A percentile compares a stretch with the other conserved stretches of the same genome.
phyloP scores from a whole-genome alignment of 64 coral and sea anemone species.

The Dendronephthya gigantea region DNA sequence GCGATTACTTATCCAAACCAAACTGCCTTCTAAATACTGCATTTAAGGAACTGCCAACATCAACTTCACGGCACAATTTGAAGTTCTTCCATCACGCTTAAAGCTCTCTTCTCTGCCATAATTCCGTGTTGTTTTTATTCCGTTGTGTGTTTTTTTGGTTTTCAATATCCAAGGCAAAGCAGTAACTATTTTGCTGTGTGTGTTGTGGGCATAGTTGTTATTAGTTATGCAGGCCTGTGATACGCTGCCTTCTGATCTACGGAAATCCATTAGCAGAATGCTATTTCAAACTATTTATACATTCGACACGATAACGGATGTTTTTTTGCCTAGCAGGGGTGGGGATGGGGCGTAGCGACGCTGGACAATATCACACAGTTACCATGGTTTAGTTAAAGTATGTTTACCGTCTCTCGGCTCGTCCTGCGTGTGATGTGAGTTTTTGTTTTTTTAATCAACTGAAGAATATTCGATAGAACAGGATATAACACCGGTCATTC shows the following conservation, averaged over 20 bases:
- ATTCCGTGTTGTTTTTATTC: not conserved
- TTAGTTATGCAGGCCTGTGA: conserved; percentile 12
- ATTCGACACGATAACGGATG: not conserved
- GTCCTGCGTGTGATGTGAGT: no score
- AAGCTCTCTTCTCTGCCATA: not conserved
- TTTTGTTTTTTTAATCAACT: no score
- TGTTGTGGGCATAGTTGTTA: conserved; percentile 10
- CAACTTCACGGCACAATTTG: not conserved
- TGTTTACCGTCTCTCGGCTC: no score
- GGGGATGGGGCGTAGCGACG: no score
- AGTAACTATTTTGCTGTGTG: not conserved
- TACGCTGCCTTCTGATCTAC: conserved; percentile 11
- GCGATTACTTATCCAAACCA: not conserved
- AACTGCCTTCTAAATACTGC: not conserved
- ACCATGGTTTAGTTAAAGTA: no score
- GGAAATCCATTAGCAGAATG: conserved; percentile 4
- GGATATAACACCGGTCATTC: no score
- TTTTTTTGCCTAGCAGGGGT: not conserved
- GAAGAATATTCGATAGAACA: no score
- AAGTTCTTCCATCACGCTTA: not conserved
- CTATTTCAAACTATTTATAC: conserved; percentile 12
- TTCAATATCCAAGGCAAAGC: not conserved
- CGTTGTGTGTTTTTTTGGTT: not conserved
- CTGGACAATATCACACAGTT: no score
- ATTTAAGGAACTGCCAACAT: not conserved